Evolutionary conservation across 1,140 invertebrate species (phyloP), one percentile per base, ranked within the genome.

Genomic region (Zaprionus taronus): DNA sequence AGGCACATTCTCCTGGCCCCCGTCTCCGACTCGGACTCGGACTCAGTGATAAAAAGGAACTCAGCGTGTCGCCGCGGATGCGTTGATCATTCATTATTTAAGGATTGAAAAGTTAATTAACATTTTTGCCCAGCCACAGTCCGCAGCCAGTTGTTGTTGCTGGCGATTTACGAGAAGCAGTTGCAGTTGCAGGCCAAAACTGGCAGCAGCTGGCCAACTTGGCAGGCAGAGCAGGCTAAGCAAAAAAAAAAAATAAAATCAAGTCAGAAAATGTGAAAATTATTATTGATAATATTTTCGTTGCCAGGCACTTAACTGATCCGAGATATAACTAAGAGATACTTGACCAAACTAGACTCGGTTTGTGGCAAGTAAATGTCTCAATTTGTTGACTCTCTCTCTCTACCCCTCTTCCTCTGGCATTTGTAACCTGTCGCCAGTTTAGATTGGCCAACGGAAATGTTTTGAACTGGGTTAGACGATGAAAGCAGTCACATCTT

Each of bases 61-160:
- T 75, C 91, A 92, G 91, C 91, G 77, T 92, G 91, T 92, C 91
- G 91, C 83, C 91, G 83, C 85, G 84, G 79, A 92, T 91, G 91
- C 91, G 91, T 92, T 92, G 91, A 92, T 92, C 91, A 92, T 92
- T 92, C 91, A 92, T 92, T 92, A 92, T 92, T 92, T 92, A 92
- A 92, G 91, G 91, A 92, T 92, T 92, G 91, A 92, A 92, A 92
- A 92, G 91, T 92, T 92, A 92, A 92, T 92, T 92, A 92, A 92
- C 91, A 92, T 89, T 89, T 92, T 92, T 92, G 83, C 87, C 69
- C 72, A 82, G 85, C 85, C 85, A 81, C 49, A 69, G 75, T 38
- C 38, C 44, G 38, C 15, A 49, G 53, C 41, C 24, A 47, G 38
- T 36, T 65, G 38, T 62, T 67, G 36, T 63, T 61, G 49, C 60